A percentile compares a stretch with the other conserved stretches of the same genome.
phyloP scores from a whole-genome alignment of 2,888 invertebrate genomes.

The Smittia sp. region DNA sequence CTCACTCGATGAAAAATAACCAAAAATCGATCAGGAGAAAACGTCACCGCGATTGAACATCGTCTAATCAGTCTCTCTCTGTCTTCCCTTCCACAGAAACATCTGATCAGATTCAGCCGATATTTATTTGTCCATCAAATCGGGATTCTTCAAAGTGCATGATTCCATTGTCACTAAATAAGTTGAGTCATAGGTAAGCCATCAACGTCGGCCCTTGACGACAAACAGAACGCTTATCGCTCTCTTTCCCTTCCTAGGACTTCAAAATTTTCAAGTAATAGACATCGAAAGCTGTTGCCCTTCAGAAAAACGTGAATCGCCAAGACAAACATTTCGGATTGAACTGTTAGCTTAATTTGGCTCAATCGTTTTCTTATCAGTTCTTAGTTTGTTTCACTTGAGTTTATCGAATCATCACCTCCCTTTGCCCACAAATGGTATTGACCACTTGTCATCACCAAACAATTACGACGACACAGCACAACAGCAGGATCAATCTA shows the following conservation, averaged over 20 bases:
- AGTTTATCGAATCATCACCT: neutral
- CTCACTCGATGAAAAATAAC: conserved; percentile 30
- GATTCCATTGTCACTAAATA: conserved; percentile 78
- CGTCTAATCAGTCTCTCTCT: neutral
- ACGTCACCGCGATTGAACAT: too few relatives aligned
- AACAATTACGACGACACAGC: conserved; percentile 23
- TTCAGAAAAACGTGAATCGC: conserved; percentile 90
- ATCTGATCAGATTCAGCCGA: conserved; percentile 22
- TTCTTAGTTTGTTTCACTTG: neutral
- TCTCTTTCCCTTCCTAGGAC: conserved; percentile 61
- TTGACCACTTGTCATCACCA: conserved; percentile 25
- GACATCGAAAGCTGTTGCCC: conserved; percentile 95
- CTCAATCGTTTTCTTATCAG: neutral
- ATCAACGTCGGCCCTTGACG: neutral
- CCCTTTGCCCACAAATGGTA: conserved; percentile 34
- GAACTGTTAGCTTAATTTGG: conserved; percentile 9
- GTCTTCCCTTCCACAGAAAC: conserved; percentile 10
- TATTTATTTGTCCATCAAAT: conserved; percentile 52
- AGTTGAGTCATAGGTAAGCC: conserved; percentile 75
- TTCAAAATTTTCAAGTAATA: conserved; percentile 95
- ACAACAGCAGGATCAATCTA: conserved; percentile 28
- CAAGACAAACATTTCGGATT: neutral
- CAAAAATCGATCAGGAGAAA: conserved; percentile 25
- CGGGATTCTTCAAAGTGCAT: conserved; percentile 79
- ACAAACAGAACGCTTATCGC: neutral